Conservation (phyloP, 2,888 invertebrate genomes). For the Leucania comma region DNA sequence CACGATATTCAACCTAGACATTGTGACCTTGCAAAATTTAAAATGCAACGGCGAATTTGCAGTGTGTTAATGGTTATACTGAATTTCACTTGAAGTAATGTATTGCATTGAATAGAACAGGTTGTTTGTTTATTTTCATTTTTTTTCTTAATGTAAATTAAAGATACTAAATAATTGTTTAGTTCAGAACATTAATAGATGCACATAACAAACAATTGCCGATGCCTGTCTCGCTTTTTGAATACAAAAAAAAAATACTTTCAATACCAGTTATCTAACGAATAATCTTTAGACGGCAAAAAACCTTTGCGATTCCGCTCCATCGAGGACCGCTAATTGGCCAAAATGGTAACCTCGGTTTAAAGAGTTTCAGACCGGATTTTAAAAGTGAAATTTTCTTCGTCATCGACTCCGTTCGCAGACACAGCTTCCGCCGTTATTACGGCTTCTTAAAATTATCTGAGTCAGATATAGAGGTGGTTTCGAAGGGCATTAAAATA, state of each 20-base stretch:
- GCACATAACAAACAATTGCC: background rate
- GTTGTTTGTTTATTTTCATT: background rate
- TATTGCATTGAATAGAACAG: background rate
- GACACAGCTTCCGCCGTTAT: conserved; percentile 45
- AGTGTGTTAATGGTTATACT: background rate
- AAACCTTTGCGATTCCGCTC: conserved; percentile 21
- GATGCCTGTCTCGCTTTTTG: conserved; percentile 3
- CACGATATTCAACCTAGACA: background rate
- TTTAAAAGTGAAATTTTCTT: conserved; percentile 65
- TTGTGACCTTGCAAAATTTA: background rate
- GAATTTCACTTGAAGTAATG: background rate
- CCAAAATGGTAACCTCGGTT: conserved; percentile 30
- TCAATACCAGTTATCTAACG: conserved; percentile 12
- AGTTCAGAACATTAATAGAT: background rate
- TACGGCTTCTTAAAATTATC: conserved; percentile 51
- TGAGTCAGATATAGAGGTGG: conserved; percentile 59
- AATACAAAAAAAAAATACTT: conserved; percentile 24
- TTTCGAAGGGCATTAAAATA: conserved; percentile 46
- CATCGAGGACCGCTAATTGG: conserved; percentile 32
- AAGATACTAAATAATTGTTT: background rate
- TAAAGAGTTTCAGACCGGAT: conserved; percentile 57
- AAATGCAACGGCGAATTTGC: background rate
- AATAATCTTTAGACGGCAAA: background rate
- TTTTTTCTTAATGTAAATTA: background rate
- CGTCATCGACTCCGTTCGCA: conserved; percentile 34